Conservation (phyloP, 2,113 vertebrate species). For the Pygathrix nemaeus region DNA sequence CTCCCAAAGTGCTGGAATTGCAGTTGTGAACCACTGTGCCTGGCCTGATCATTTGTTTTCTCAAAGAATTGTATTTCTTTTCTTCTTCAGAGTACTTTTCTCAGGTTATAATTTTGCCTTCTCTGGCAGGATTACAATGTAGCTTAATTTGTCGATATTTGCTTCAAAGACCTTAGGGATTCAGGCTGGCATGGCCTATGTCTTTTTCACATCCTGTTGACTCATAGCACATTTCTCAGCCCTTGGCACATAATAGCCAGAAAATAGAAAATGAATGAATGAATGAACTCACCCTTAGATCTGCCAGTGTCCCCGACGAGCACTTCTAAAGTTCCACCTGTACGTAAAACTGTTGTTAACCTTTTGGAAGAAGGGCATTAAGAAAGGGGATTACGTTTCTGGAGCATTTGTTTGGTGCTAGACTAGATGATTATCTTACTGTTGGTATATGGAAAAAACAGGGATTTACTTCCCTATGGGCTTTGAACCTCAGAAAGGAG, state of each 20-base stretch:
- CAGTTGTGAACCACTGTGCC: neutral
- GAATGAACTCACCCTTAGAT: neutral
- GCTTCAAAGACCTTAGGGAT: neutral
- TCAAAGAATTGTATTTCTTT: conserved; percentile 13
- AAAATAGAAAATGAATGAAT: neutral
- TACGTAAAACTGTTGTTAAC: neutral
- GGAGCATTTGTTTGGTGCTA: neutral
- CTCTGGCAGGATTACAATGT: neutral
- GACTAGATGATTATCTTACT: neutral
- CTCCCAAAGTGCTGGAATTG: neutral
- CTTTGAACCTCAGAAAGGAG: conserved; percentile 11
- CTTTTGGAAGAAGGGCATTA: neutral
- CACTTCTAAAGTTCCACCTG: neutral
- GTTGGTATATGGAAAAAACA: neutral
- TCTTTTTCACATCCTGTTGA: neutral
- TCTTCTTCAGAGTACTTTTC: neutral
- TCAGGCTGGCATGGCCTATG: neutral
- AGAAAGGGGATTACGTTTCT: neutral
- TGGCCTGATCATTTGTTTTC: neutral
- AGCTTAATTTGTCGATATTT: neutral
- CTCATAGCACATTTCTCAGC: neutral
- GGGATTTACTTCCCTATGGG: neutral
- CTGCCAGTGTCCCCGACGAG: neutral
- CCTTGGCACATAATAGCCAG: neutral
- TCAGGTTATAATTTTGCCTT: neutral